Evolutionary conservation across 2,113 vertebrate genomes (phyloP).

Genomic region (Megatriorchis doriae): DNA sequence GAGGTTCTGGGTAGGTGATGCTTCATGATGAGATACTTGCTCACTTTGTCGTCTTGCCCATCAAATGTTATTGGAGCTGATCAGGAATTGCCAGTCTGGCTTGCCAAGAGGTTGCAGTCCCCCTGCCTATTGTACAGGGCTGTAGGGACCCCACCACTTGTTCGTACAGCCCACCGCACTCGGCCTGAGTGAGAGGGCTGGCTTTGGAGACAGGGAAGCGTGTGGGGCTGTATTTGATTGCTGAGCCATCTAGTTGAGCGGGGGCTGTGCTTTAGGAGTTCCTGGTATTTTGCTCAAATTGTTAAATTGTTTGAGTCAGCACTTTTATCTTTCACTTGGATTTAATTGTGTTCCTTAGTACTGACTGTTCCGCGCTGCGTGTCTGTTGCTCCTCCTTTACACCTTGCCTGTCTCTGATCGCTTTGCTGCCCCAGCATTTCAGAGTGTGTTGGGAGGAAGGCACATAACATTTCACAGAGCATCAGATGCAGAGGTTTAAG

Average conservation of each 20-base stretch:
- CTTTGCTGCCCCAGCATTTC: neutral
- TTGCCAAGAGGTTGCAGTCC: neutral
- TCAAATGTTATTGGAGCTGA: neutral
- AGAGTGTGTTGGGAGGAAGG: fast-evolving
- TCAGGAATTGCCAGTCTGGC: neutral
- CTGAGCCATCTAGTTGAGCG: neutral
- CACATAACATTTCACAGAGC: neutral
- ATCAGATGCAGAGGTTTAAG: neutral
- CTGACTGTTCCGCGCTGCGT: neutral
- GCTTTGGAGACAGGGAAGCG: neutral
- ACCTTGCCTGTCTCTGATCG: neutral
- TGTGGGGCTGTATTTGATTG: neutral
- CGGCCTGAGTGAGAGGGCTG: neutral
- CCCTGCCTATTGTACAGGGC: fast-evolving
- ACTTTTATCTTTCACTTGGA: neutral
- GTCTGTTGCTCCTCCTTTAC: neutral
- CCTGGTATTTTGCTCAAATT: neutral
- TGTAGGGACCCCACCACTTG: neutral
- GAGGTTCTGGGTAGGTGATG: neutral
- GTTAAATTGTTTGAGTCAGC: neutral
- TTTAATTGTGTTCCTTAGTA: neutral
- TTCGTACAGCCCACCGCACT: neutral
- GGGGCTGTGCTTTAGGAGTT: neutral
- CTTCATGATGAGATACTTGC: neutral
- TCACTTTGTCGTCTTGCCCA: neutral